Percentiles rank a stretch among this genome's conserved stretches.
These are phyloP conservation scores for Montipora efflorescens DNA, from an alignment of 64 coral and sea anemone species.

Conservation along the genomic window DNA sequence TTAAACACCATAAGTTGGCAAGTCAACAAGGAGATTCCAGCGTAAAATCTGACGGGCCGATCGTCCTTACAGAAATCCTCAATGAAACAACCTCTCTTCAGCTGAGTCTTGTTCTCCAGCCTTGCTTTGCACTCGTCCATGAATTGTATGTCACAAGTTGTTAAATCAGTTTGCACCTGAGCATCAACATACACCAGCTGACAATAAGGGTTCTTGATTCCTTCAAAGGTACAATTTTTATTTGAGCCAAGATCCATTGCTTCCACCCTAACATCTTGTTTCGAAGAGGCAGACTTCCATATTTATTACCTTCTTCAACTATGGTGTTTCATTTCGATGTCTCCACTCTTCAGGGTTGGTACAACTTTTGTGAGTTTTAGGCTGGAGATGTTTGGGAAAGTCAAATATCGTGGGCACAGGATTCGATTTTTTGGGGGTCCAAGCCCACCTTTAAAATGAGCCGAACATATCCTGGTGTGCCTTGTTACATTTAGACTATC, in stretches of 20 bases:
- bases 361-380: neutral
- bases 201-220: neutral
- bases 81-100: constrained; percentile 22
- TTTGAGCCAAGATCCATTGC: neutral
- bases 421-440: no score
- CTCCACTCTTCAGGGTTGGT: constrained; percentile 3
- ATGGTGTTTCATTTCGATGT: constrained; percentile 2
- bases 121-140: neutral
- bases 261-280: neutral
- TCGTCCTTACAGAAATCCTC: neutral
- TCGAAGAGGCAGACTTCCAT: neutral
- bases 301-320: neutral
- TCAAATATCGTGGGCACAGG: no score
- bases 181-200: neutral
- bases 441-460: no score
- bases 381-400: neutral
- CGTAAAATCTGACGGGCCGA: no score
- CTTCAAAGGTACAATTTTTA: neutral
- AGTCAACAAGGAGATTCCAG: neutral
- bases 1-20: constrained; percentile 15
- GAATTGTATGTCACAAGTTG: neutral
- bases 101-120: constrained; percentile 21
- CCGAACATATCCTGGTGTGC: no score
- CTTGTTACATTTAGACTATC: no score
- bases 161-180: no score